Evolutionary conservation across 2,113 vertebrate species (phyloP), one percentile per base, ranked within the genome.

Genomic region (Prinia subflava): DNA sequence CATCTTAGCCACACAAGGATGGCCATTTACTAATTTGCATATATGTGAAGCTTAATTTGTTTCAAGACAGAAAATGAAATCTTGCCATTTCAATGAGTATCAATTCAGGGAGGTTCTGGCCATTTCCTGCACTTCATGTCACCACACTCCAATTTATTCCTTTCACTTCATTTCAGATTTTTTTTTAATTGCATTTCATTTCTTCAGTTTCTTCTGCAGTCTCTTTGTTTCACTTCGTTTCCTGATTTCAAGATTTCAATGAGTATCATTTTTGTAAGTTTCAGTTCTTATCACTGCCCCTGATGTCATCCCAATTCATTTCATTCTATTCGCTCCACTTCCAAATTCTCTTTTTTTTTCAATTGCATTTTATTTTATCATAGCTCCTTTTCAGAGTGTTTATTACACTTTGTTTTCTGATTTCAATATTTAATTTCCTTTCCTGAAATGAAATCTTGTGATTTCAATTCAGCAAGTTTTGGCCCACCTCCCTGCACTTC

Each of bases 21-120:
- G 70, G 37, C 35, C 60, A 67, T 83, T 84, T 83, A 63, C 87
- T 92, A 85, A 91, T 74, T 52, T 75, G 44, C 18, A 67, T 64
- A 82, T 19, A 69, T 49, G 23, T 69, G 46, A 37, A 73, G 8
- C 42, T 53, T 82, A 86, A 90, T 84, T 87, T 2, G 30, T 57
- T 50, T 35, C 37, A 59, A 25, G 37, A 59, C 12, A 37, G 37
- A 13, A 59, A 86, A 76, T 15, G 4, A 44, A 59, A 59, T 59
- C 25, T 31, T 31, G 31, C 7, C 0, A 27, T 76, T 68, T 68
- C 44, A 68, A 18, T 68, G 31, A 68, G 6, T 9, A 37, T 50
- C 31, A 59, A 5, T 15, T 76, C 21, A 14, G 14, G 67, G 10
- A 50, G 4, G 25, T 59, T 67, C 11, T 1, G 1, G 16, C 9